Evolutionary conservation across 2,888 invertebrate species (phyloP), one percentile per base, ranked within the genome.

Genomic region (Acanthosepion esculentum): DNA sequence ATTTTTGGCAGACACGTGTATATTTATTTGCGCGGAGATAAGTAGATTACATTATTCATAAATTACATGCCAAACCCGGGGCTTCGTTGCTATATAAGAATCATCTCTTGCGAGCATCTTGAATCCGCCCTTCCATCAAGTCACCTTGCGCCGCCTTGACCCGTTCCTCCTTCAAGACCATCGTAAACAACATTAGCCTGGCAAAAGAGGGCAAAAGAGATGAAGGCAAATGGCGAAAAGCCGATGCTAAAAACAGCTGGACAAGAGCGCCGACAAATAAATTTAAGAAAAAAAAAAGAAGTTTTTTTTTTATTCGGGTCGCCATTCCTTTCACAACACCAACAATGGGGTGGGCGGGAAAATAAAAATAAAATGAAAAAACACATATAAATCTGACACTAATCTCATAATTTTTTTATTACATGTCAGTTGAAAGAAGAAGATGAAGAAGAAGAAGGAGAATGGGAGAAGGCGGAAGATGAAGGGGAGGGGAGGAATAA

Each of bases 1-100:
- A 78, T 78, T 78, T 78, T 78, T 78, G 78, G 78, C 78, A 78
- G 78, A n/a, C 78, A 78, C 78, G n/a, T n/a, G 78, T 78, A 78
- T 78, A 78, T 78, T 78, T 78, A 78, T 78, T 78, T 78, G 78
- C n/a, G 15, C 2, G n/a, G 10, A 78, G 78, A 78, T 78, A 78
- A 78, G 78, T 15, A 78, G 78, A 78, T 78, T 78, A n/a, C 78
- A 78, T n/a, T 78, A n/a, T 78, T 78, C 15, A 78, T n/a, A 78
- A 78, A 78, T 78, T n/a, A 78, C 78, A 78, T 78, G 78, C 78
- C 78, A n/a, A n/a, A n/a, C 78, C n/a, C 78, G 78, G n/a, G n/a
- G n/a, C 33, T 18, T n/a, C 33, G n/a, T 33, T 78, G n/a, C 78
- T 78, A 12, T 78, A 33, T 78, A 78, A n/a, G 78, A n/a, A 33